Percentiles rank a stretch among this genome's conserved stretches.
Evolutionary conservation across 2,888 invertebrate genomes (phyloP).

Genomic region (Axea sp.): DNA sequence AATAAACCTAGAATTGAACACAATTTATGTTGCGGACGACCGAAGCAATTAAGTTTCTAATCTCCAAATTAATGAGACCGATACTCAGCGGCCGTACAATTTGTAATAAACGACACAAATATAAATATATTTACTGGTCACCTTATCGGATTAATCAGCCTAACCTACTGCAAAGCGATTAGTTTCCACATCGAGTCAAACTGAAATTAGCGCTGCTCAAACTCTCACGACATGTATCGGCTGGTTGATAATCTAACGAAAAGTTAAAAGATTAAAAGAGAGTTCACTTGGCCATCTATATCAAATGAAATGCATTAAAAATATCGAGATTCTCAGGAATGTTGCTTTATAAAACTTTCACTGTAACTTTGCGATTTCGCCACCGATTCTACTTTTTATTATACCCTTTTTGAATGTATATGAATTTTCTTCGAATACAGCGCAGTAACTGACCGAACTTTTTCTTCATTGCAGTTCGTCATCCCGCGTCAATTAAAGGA

Average conservation of each 20-base stretch:
- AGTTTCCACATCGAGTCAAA: slow-evolving; percentile 41
- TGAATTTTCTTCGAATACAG: too few relatives aligned
- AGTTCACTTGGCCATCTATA: neutral
- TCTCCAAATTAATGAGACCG: slow-evolving; percentile 52
- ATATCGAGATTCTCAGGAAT: too few relatives aligned
- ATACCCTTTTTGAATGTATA: too few relatives aligned
- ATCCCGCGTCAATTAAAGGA: slow-evolving; percentile 65
- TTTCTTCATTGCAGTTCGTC: slow-evolving; percentile 42
- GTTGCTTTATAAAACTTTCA: slow-evolving; percentile 20
- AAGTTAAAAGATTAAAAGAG: slow-evolving; percentile 19
- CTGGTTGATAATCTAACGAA: slow-evolving; percentile 37
- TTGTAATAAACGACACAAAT: slow-evolving; percentile 32
- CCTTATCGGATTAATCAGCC: slow-evolving; percentile 51
- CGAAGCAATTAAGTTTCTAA: slow-evolving; percentile 55
- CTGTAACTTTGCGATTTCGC: neutral
- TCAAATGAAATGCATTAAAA: too few relatives aligned
- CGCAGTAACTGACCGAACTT: too few relatives aligned
- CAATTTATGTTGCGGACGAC: slow-evolving; percentile 13
- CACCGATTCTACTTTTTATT: too few relatives aligned
- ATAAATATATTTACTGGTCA: slow-evolving; percentile 13
- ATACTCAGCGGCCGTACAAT: slow-evolving; percentile 43
- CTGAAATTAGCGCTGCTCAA: slow-evolving; percentile 47
- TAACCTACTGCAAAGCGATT: slow-evolving; percentile 43
- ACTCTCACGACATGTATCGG: slow-evolving; percentile 53
- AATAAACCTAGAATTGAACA: neutral